Evolutionary conservation across 2,113 vertebrate genomes (phyloP), one percentile per base, ranked within the genome.

Genomic region (Phalacrocorax carbo): DNA sequence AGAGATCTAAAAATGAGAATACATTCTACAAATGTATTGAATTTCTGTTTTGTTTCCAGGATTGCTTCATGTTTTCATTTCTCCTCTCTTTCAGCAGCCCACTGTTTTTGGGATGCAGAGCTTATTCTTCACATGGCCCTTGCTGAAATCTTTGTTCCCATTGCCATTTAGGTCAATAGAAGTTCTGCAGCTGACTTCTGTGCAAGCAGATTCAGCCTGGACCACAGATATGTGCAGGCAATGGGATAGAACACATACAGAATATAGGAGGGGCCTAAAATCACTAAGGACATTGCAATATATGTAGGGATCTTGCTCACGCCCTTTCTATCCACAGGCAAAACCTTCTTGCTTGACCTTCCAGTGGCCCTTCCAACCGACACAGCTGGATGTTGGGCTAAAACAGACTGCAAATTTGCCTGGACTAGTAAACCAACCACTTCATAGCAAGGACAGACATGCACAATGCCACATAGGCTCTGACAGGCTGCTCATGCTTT

Each of bases 1-100:
- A 93, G 58, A 86, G 16, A 69, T 80, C 62, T 80, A 54, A 90
- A 88, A 79, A 91, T 38, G 20, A 57, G 51, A 83, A 81, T 14
- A 3, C 70, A 29, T 80, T 82, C 32, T 80, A n/a, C 16, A 86
- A 85, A 82, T 54, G 52, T 2, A 25, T 40, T 52, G n/a, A 38
- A 65, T 82, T 85, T 87, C 42, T 81, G 8, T 23, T 73, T 88
- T 72, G 8, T 79, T 94, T 79, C 44, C 57, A 76, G 40, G 16
- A 61, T 61, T 6, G 36, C 17, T 64, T 85, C 44, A 11, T 92
- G 13, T 77, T 94, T 90, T 64, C 6, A 21, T 91, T 86, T 83
- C 60, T 83, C 22, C 19, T 61, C 32, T 68, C 25, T 66, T 92
- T 66, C 62, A 73, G 66, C 20, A 64, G 75, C 11, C 8, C 34